phyloP scores from a whole-genome alignment of 2,113 vertebrate species.

The Triplophysa siluroides region DNA sequence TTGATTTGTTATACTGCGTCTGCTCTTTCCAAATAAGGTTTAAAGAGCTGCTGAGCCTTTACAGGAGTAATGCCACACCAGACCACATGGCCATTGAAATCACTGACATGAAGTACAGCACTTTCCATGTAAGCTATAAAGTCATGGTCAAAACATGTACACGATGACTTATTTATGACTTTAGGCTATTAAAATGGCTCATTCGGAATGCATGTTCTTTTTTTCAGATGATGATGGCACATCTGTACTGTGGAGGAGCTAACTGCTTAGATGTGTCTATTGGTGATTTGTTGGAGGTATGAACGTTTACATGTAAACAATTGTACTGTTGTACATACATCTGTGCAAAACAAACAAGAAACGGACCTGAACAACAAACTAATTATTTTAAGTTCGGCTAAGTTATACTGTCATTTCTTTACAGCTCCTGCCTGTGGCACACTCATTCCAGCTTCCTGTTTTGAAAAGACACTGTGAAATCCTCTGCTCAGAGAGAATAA shows the following conservation, averaged over 20 bases:
- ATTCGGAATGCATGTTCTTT: neutral
- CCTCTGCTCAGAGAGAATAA: conserved; percentile 82
- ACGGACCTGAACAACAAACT: neutral
- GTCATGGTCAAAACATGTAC: neutral
- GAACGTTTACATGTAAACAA: conserved; percentile 1
- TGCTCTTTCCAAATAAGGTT: conserved; percentile 72
- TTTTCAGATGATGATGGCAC: conserved; percentile 89
- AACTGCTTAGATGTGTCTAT: conserved; percentile 80
- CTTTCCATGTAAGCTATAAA: conserved; percentile 81
- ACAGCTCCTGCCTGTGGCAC: conserved; percentile 84
- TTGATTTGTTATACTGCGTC: neutral
- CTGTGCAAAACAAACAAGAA: neutral
- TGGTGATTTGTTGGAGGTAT: conserved; percentile 84
- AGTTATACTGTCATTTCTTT: neutral
- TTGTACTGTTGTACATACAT: neutral
- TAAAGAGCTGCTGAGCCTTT: conserved; percentile 80
- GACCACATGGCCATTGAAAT: conserved; percentile 82
- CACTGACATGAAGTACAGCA: conserved; percentile 84
- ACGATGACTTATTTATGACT: neutral
- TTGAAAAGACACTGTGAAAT: conserved; percentile 89
- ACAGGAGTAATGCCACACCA: conserved; percentile 69
- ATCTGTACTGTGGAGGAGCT: conserved; percentile 89
- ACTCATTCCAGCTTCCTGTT: conserved; percentile 83
- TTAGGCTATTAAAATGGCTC: neutral
- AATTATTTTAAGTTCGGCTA: too few relatives aligned